Percentiles rank a stretch among this genome's conserved stretches.
phyloP scores from a whole-genome alignment of 2,113 vertebrate genomes.

The Saguinus imperator region DNA sequence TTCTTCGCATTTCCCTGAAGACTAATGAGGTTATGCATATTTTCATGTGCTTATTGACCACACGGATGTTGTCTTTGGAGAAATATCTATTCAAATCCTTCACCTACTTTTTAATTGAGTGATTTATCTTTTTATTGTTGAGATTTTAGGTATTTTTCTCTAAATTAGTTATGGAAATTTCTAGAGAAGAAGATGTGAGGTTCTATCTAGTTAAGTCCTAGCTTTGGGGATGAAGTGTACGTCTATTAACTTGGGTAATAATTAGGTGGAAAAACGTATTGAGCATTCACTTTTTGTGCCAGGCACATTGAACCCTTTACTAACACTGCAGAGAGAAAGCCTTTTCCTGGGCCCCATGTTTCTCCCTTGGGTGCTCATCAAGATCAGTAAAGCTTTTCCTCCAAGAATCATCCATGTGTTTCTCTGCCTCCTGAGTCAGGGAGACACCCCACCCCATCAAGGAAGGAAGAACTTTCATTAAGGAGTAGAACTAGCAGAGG shows the following conservation, averaged over 20 bases:
- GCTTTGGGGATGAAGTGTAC: not conserved
- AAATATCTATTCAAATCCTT: not conserved
- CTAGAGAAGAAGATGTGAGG: not conserved
- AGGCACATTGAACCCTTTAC: not conserved
- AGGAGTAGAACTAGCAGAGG: not conserved
- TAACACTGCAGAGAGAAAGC: not conserved
- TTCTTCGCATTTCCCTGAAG: slow-evolving; percentile 1
- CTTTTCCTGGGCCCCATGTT: not conserved
- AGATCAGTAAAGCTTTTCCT: not conserved
- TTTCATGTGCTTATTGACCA: not conserved
- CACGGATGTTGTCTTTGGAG: not conserved
- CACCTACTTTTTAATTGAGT: not conserved
- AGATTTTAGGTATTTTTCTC: not conserved
- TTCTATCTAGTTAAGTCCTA: not conserved
- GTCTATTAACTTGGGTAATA: not conserved
- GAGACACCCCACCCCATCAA: not conserved
- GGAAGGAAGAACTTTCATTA: too few species aligned
- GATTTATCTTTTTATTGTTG: not conserved
- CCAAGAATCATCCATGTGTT: not conserved
- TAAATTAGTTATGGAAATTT: slow-evolving; percentile 14
- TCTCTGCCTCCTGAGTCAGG: not conserved
- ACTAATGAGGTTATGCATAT: not conserved
- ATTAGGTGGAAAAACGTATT: not conserved
- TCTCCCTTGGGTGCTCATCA: not conserved
- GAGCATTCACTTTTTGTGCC: not conserved